A percentile compares a stretch with the other conserved stretches of the same genome.
These are phyloP conservation scores for Montipora capricornis DNA, from an alignment of 64 coral and sea anemone species.

Conservation along the genomic window DNA sequence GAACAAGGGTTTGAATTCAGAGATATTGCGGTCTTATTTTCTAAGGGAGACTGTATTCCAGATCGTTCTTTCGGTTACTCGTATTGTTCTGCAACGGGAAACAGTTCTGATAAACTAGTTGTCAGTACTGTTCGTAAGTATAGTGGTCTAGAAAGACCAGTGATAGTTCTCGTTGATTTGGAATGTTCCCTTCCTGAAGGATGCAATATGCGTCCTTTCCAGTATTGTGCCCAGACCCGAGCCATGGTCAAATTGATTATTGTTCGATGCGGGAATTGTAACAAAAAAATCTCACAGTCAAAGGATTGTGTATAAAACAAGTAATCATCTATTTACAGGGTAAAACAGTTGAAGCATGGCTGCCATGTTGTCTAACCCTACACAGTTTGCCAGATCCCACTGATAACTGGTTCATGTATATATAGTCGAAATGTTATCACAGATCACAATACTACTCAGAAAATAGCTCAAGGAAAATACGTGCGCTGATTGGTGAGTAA, in stretches of 20 bases:
- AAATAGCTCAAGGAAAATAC: too few relatives aligned
- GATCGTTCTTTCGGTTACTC: background rate
- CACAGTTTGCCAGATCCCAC: too few relatives aligned
- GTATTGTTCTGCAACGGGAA: background rate
- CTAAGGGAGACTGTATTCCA: background rate
- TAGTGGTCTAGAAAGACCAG: constrained; percentile 67
- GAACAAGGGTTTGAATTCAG: background rate
- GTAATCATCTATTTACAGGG: too few relatives aligned
- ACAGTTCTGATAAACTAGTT: constrained; percentile 9
- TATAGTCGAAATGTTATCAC: too few relatives aligned
- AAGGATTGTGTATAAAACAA: too few relatives aligned
- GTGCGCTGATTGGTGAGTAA: too few relatives aligned
- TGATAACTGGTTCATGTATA: too few relatives aligned
- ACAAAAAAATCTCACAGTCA: background rate
- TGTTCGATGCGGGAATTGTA: background rate
- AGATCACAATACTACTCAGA: background rate
- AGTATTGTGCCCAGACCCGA: background rate
- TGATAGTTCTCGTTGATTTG: constrained; percentile 37
- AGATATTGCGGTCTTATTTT: constrained; percentile 44
- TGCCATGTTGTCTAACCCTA: too few relatives aligned
- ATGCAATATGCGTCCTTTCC: background rate
- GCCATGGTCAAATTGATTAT: background rate
- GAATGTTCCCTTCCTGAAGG: too few relatives aligned
- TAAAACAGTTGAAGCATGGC: too few relatives aligned
- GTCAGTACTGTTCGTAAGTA: constrained; percentile 26